Evolutionary conservation across 1,140 invertebrate species (phyloP), one percentile per base, ranked within the genome.

Genomic region (Bombus polaris): DNA sequence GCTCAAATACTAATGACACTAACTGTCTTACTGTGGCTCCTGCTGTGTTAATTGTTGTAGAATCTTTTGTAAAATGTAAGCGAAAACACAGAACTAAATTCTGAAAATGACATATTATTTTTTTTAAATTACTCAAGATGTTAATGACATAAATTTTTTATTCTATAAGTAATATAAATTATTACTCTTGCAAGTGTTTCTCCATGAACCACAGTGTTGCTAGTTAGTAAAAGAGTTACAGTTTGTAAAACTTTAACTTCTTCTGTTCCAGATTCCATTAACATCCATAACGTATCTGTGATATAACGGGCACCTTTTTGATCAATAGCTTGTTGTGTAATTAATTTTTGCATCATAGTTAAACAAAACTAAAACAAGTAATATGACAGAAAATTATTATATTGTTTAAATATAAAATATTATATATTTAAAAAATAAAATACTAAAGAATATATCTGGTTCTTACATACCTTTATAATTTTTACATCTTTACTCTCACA

Each of bases 401-500:
- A 53, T 53, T 53, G 81, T 59, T 87, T 89, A 39, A 66, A 74
- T 71, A 83, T 70, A 85, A 80, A 18, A 79, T 75, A 76, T 57
- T 47, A 77, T 37, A 2, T 59, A 2, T 59, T 47, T 42, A 22
- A 71, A 62, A 72, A 3, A 53, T 53, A 22, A 53, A 53, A 53
- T 53, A 22, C 18, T 22, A 53, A 53, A 53, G 5, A 76, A 76
- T 12, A 42, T 42, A 9, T 15, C 6, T 28, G 1, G 0, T 47
- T 76, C 0, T 22, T 57, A 42, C 22, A 37, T 89, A 98, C 98
- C 96, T 98, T 98, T 65, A 99, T 98, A 89, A 99, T 98, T 96
- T 99, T 99, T 39, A 98, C 96, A 96, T 99, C 98, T 96, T 99
- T 99, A 37, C 98, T 99, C 93, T 99, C 99, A 96, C 99, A 99